Evolutionary conservation across 1,140 invertebrate genomes (phyloP), one percentile per base, ranked within the genome.

Genomic region (Drosophila bipectinata): DNA sequence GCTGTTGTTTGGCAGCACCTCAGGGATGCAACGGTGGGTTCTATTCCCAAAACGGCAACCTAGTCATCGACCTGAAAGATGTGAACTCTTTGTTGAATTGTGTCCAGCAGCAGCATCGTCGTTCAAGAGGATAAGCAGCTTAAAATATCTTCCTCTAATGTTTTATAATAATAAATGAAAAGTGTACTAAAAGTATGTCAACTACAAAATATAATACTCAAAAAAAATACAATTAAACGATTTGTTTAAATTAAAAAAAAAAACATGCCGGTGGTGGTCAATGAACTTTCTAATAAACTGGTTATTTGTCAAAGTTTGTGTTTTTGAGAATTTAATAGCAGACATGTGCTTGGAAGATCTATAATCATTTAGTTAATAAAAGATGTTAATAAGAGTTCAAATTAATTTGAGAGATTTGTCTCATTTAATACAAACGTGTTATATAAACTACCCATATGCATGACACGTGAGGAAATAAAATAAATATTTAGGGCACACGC

Each of bases 11-110:
- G 34, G 61, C 57, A 14, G 68, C 68, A 8, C 67, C 68, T 12
- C 71, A 63, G 15, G 72, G 32, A 4, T 85, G 81, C 52, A 68
- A 51, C 32, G 41, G 59, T 0, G 81, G 81, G 0, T 77, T 84
- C 28, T 71, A 74, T 18, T 0, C 64, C 3, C 7, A 10, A 1
- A 81, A 87, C 12, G 82, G 82, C 5, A 55, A 87, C 30, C 14
- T 85, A 12, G 15, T 74, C 34, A 58, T 85, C 10, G 61, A 85
- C 51, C 0, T 77, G 0, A 24, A 77, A 0, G 41, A 74, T 4
- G 24, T 87, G 6, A 18, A 63, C 0, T 0, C 15, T 0, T 39
- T 58, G 1, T 55, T 81, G 0, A 30, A 52, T 21, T 85, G 81
- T 48, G 61, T 85, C 2, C 52, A 79, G 53, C 52, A 59, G 52